Evolutionary conservation across 2,888 invertebrate species (phyloP).

Genomic region (Nasonovia ribisnigri): DNA sequence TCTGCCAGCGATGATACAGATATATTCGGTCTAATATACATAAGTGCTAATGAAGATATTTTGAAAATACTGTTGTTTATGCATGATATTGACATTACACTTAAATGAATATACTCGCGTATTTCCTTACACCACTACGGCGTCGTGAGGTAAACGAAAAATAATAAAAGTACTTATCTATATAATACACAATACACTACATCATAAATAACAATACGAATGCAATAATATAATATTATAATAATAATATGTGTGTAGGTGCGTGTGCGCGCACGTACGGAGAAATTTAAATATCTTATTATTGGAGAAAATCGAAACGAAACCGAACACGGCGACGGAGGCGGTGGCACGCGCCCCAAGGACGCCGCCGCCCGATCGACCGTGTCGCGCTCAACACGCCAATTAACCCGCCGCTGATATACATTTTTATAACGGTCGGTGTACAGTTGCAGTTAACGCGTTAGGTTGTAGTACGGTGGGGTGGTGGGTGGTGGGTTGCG

Average conservation of each 20-base stretch:
- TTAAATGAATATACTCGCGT: not conserved
- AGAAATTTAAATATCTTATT: slow-evolving; percentile 19
- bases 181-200: no score
- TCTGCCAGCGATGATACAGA: not conserved
- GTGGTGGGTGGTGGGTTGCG: not conserved
- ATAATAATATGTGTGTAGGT: not conserved
- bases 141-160: not conserved
- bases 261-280: slow-evolving; percentile 6
- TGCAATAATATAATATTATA: not conserved
- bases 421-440: slow-evolving; percentile 7
- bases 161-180: not conserved
- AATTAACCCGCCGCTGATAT: not conserved
- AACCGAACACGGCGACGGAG: not conserved
- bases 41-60: not conserved
- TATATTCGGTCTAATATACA: not conserved
- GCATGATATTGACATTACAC: not conserved
- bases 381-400: slow-evolving; percentile 33
- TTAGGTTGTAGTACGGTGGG: not conserved
- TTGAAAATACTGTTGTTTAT: not conserved
- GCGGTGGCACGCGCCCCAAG: slow-evolving; percentile 49
- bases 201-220: not conserved
- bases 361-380: slow-evolving; percentile 29
- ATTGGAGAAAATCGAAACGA: slow-evolving; percentile 2
- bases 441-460: not conserved
- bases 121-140: not conserved